Percentiles rank a stretch among this genome's conserved stretches.
phyloP scores from a whole-genome alignment of 2,113 vertebrate species.

The Apus apus region DNA sequence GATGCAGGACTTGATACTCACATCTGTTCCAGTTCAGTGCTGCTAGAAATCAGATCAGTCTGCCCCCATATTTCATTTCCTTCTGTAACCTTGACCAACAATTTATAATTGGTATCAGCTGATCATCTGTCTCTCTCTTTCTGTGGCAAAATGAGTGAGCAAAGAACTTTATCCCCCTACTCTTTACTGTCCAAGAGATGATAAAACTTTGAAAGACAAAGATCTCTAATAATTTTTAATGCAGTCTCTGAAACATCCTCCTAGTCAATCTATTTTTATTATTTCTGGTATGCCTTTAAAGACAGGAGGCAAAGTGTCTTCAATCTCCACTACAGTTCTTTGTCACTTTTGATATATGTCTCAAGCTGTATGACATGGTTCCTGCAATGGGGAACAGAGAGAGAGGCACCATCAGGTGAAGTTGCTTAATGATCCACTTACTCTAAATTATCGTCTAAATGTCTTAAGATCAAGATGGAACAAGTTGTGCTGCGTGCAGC shows the following conservation, averaged over 20 bases:
- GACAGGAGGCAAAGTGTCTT: background rate
- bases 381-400: background rate
- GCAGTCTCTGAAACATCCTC: background rate
- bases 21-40: slow-evolving; percentile 54
- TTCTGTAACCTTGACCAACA: slow-evolving; percentile 52
- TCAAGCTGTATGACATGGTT: background rate
- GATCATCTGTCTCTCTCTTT: slow-evolving; percentile 36
- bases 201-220: slow-evolving; percentile 23
- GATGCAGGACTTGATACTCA: background rate
- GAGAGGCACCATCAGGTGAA: background rate
- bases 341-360: background rate
- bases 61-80: slow-evolving; percentile 48
- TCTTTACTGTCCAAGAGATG: background rate
- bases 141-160: background rate
- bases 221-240: slow-evolving; percentile 16
- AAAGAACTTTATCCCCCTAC: slow-evolving; percentile 6
- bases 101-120: slow-evolving; percentile 59
- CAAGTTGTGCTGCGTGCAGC: background rate
- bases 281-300: background rate
- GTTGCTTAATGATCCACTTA: background rate
- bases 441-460: background rate
- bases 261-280: background rate
- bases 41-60: slow-evolving; percentile 38
- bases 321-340: background rate
- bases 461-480: background rate